Evolutionary conservation across 1,140 invertebrate species (phyloP).

Genomic region (Drosophila pseudoananassae): DNA sequence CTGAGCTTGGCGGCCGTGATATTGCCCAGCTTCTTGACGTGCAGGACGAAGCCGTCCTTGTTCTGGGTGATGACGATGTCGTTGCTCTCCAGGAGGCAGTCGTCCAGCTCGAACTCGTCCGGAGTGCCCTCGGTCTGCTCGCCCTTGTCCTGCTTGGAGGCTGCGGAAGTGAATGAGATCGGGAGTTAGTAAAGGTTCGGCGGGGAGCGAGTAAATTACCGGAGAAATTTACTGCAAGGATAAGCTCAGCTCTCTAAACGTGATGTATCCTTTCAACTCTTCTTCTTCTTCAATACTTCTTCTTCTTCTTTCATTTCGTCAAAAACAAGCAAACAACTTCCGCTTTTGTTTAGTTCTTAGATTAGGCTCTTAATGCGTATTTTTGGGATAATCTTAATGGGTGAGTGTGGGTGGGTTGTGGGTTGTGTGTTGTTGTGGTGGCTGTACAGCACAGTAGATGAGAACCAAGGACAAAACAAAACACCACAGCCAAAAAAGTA

Average conservation of each 20-base stretch:
- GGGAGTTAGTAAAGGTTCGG: constrained; percentile 49
- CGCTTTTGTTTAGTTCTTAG: constrained; percentile 48
- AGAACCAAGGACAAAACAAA: constrained; percentile 60
- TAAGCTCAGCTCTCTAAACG: constrained; percentile 64
- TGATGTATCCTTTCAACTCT: constrained; percentile 40
- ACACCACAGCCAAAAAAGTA: constrained; percentile 67
- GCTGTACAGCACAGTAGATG: constrained; percentile 39
- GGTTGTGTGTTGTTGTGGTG: constrained; percentile 35
- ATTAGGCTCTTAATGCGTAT: constrained; percentile 12
- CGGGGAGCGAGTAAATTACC: constrained; percentile 35
- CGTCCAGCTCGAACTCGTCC: constrained; percentile 81
- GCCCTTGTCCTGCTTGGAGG: constrained; percentile 78
- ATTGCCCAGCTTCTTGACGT: constrained; percentile 81
- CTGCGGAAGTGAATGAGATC: constrained; percentile 29
- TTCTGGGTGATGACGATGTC: constrained; percentile 84
- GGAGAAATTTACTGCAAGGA: constrained; percentile 25
- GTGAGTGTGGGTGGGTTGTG: constrained; percentile 14
- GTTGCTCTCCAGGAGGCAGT: constrained; percentile 82
- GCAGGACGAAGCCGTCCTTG: constrained; percentile 82
- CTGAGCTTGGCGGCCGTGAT: constrained; percentile 75
- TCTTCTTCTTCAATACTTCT: constrained; percentile 19
- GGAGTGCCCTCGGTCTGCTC: constrained; percentile 77
- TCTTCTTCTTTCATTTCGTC: not conserved
- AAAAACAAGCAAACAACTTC: constrained; percentile 72
- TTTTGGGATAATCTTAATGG: constrained; percentile 12